Conservation (phyloP, 37 sponge, comb jelly and placozoan genomes). For the Chondrilla cf. caribensis region DNA sequence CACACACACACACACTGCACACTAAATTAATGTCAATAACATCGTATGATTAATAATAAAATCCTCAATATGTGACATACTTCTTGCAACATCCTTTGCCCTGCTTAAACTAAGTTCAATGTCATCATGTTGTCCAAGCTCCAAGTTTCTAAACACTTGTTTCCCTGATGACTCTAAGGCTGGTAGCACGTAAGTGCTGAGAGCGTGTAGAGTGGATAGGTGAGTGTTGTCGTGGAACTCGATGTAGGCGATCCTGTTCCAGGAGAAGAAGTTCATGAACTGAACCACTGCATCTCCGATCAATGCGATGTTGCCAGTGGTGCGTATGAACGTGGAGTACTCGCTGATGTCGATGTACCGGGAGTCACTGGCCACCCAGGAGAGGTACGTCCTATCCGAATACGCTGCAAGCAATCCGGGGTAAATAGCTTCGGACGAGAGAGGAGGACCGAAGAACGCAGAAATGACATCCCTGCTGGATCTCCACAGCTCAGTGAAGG, state of each 20-base stretch:
- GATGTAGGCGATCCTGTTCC: slow-evolving; percentile 2
- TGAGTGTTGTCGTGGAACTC: slow-evolving; percentile 6
- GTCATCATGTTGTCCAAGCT: too few relatives aligned
- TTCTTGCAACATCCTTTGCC: too few relatives aligned
- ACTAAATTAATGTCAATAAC: too few relatives aligned
- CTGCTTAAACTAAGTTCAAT: too few relatives aligned
- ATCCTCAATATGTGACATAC: too few relatives aligned
- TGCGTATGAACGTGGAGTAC: slow-evolving; percentile 9
- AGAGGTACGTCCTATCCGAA: background rate
- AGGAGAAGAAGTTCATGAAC: slow-evolving; percentile 12
- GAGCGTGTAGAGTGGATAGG: background rate
- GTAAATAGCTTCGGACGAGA: background rate
- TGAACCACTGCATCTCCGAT: background rate
- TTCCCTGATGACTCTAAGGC: background rate
- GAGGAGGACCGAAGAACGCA: background rate
- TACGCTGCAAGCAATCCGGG: background rate
- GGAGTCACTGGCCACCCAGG: background rate
- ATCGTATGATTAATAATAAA: too few relatives aligned
- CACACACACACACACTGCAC: too few relatives aligned
- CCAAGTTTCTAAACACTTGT: background rate
- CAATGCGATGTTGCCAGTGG: background rate
- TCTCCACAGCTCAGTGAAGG: background rate
- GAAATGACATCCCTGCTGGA: background rate
- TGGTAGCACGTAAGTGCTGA: background rate
- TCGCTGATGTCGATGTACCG: background rate